A percentile compares a stretch with the other conserved stretches of the same genome.
Evolutionary conservation across 2,113 vertebrate species (phyloP).

Genomic region (Procavia capensis): DNA sequence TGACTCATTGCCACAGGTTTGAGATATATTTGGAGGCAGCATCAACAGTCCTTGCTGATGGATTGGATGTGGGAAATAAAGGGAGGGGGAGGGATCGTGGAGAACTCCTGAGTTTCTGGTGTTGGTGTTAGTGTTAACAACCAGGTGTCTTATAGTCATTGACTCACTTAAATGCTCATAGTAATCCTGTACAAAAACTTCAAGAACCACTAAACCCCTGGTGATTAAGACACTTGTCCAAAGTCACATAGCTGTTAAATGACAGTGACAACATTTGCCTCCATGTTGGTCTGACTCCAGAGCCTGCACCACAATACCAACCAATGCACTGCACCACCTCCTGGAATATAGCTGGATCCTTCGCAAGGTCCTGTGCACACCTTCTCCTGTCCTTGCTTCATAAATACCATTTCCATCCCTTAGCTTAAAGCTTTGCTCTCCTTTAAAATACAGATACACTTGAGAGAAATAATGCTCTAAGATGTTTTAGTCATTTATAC

Average conservation of each 20-base stretch:
- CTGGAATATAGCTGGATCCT: not conserved
- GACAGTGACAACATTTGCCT: conserved; percentile 11
- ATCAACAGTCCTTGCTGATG: not conserved
- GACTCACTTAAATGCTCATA: conserved; percentile 17
- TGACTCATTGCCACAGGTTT: not conserved
- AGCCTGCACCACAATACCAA: not conserved
- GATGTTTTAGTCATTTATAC: conserved; percentile 63
- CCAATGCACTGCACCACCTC: not conserved
- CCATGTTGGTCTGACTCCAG: not conserved
- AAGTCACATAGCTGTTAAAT: not conserved
- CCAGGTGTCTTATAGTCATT: conserved; percentile 40
- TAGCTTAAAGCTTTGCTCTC: conserved; percentile 56
- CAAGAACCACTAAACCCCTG: not conserved
- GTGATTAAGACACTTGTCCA: conserved; percentile 34
- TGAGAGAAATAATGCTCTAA: conserved; percentile 55
- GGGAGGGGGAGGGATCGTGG: not conserved
- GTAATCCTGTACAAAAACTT: not conserved
- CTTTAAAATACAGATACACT: conserved; percentile 36
- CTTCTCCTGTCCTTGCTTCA: conserved; percentile 15
- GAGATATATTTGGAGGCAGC: conserved; percentile 11
- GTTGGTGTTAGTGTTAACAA: not conserved
- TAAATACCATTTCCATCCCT: conserved; percentile 17
- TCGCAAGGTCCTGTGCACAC: not conserved
- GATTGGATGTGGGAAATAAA: not conserved
- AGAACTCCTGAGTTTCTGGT: not conserved